A percentile compares a stretch with the other conserved stretches of the same genome.
Evolutionary conservation across 2,888 invertebrate species (phyloP).

Genomic region (Lycocerus yunnanus): DNA sequence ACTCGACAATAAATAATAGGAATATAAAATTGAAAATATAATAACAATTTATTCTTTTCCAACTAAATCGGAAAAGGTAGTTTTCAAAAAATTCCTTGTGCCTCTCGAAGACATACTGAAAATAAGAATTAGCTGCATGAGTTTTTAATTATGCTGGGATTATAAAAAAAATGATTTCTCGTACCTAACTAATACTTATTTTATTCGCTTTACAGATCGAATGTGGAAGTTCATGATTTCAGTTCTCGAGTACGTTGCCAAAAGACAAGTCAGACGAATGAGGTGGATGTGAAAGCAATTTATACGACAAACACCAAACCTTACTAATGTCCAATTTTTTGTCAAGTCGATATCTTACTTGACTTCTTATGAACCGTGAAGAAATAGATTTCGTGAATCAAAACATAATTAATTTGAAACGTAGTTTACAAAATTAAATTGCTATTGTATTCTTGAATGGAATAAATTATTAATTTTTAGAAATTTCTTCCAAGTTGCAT

Average conservation of each 20-base stretch:
- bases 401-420: background rate
- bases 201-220: background rate
- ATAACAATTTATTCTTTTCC: background rate
- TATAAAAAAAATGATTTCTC: background rate
- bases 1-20: background rate
- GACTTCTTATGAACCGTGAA: background rate
- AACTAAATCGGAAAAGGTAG: background rate
- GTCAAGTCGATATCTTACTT: background rate
- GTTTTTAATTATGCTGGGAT: too few relatives aligned
- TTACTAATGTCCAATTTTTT: background rate
- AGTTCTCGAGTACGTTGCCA: background rate
- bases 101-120: too few relatives aligned
- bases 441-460: background rate
- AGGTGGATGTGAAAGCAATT: slow-evolving; percentile 2
- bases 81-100: too few relatives aligned
- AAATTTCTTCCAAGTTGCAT: too few relatives aligned
- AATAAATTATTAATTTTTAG: too few relatives aligned
- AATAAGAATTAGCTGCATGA: too few relatives aligned
- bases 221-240: background rate
- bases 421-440: background rate
- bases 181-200: too few relatives aligned
- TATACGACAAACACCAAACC: background rate
- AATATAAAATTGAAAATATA: background rate
- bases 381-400: background rate
- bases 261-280: background rate